Evolutionary conservation across 2,797 vertebrate genomes (phyloP).

Genomic region (Molossus molossus): DNA sequence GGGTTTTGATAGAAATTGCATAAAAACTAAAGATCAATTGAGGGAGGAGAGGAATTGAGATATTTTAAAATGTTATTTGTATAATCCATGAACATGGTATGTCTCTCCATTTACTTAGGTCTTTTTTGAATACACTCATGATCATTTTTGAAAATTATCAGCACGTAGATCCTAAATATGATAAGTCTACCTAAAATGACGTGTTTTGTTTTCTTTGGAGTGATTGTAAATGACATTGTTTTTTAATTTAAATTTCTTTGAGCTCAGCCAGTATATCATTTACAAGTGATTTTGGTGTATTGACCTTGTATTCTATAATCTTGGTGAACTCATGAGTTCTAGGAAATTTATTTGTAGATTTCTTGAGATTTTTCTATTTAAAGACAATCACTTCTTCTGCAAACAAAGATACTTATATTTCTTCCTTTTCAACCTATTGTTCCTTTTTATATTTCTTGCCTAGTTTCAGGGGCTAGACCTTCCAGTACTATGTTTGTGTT

Average conservation of each 20-base stretch:
- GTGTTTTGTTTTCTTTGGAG: neutral
- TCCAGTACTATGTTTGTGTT: too few relatives aligned
- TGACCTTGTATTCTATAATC: neutral
- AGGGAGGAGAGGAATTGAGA: neutral
- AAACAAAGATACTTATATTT: neutral
- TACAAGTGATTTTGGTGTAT: neutral
- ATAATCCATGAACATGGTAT: accelerated
- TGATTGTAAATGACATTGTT: too few relatives aligned
- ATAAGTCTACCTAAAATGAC: neutral
- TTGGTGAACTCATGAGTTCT: neutral
- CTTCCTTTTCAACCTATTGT: neutral
- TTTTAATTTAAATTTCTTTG: neutral
- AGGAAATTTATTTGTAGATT: neutral
- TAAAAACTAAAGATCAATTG: neutral
- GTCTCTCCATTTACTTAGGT: neutral
- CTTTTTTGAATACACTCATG: neutral
- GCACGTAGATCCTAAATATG: accelerated
- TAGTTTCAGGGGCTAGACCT: neutral
- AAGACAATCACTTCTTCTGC: neutral
- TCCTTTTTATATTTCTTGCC: neutral
- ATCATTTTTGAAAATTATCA: neutral
- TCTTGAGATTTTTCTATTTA: neutral
- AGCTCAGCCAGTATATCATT: neutral
- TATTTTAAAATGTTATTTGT: too few relatives aligned
- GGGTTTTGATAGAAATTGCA: neutral